Evolutionary conservation across 30 jellyfish, hydroid and myxozoan genomes (phyloP).

Genomic region (Morbakka virulenta): DNA sequence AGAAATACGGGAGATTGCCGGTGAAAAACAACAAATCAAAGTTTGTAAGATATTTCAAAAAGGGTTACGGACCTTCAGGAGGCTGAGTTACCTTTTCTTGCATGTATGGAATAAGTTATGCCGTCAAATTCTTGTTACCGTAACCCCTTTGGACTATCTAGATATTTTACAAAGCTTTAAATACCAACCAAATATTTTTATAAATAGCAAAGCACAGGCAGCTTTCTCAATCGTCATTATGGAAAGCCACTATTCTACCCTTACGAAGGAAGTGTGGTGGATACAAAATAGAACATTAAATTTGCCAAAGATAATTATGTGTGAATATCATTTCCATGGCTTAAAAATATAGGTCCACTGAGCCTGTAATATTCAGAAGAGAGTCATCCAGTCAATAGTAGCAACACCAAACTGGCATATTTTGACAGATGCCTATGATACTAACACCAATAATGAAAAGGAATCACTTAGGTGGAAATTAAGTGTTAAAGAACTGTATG

Average conservation of each 20-base stretch:
- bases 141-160: too few species aligned
- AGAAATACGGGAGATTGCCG: conserved; percentile 10
- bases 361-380: background rate
- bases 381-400: conserved; percentile 48
- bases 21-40: background rate
- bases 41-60: background rate
- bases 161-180: too few species aligned
- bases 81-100: background rate
- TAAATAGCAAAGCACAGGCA: too few species aligned
- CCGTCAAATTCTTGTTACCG: too few species aligned
- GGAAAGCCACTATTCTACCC: conserved; percentile 51
- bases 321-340: conserved; percentile 44
- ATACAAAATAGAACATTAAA: conserved; percentile 18
- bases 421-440: conserved; percentile 52
- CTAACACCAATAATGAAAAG: conserved; percentile 22
- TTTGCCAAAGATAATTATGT: conserved; percentile 16
- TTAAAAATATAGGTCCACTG: background rate
- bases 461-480: too few species aligned
- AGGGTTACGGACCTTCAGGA: conserved; percentile 21
- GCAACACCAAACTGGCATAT: too few species aligned
- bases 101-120: too few species aligned
- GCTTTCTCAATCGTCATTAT: too few species aligned
- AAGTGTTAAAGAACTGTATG: conserved; percentile 40
- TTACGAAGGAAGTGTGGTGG: conserved; percentile 32
- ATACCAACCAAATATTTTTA: background rate